These are phyloP conservation scores for Remorina albescens DNA, from an alignment of 2,797 vertebrate species.

Conservation along the genomic window DNA sequence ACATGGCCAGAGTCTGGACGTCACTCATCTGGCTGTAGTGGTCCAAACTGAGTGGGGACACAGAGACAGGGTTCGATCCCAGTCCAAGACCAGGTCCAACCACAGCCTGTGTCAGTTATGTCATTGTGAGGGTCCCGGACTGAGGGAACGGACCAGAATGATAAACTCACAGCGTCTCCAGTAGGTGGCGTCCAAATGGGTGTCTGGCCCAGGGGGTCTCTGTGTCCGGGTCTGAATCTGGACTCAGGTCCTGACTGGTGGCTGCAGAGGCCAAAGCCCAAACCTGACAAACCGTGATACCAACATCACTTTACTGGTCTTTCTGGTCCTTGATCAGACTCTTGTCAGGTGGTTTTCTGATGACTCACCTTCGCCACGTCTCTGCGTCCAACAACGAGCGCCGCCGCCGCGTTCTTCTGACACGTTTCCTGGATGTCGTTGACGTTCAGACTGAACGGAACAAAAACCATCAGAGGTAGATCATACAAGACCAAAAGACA, in stretches of 20 bases:
- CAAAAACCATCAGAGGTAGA: background rate
- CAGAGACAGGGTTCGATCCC: background rate
- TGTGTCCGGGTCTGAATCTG: constrained; percentile 93
- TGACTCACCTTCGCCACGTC: constrained; percentile 93
- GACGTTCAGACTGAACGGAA: constrained; percentile 88
- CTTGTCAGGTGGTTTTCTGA: no score
- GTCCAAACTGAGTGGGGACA: constrained; percentile 84
- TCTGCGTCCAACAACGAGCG: constrained; percentile 90
- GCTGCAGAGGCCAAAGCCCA: constrained; percentile 96
- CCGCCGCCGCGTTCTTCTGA: constrained; percentile 93
- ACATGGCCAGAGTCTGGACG: constrained; percentile 96
- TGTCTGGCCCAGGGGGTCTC: constrained; percentile 97
- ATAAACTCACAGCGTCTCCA: constrained; percentile 92
- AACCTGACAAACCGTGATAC: constrained; percentile 80
- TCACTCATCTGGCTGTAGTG: constrained; percentile 97
- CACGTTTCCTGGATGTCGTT: constrained; percentile 96
- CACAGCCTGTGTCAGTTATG: no score
- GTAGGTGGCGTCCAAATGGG: constrained; percentile 94
- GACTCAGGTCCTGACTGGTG: constrained; percentile 91
- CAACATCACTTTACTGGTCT: no score
- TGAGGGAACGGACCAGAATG: background rate
- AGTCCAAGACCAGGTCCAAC: no score
- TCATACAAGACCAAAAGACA: no score
- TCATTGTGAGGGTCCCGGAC: background rate
- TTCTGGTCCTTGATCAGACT: no score